These are phyloP conservation scores for Plutella xylostella DNA, from an alignment of 2,888 invertebrate species.

Conservation along the genomic window DNA sequence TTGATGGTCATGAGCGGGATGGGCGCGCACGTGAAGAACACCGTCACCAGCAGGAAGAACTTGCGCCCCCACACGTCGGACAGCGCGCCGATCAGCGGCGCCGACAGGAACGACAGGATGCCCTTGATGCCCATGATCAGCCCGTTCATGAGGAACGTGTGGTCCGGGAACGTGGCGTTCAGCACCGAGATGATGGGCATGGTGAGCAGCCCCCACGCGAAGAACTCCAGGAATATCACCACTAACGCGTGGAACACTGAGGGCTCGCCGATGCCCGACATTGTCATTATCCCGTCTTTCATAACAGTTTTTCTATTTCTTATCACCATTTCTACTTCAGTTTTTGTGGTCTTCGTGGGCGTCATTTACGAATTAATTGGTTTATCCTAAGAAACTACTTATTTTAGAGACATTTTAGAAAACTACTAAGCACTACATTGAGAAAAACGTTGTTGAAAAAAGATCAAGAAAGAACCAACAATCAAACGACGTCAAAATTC, in stretches of 20 bases:
- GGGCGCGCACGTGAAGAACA: conserved; percentile 98
- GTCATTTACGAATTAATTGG: conserved; percentile 66
- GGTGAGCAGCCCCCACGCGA: conserved; percentile 98
- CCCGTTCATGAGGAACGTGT: conserved; percentile 99
- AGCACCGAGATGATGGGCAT: conserved; percentile 96
- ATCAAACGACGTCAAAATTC: conserved; percentile 52
- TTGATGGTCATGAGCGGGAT: conserved; percentile 99
- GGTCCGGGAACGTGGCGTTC: conserved; percentile 97
- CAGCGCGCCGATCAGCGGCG: conserved; percentile 96
- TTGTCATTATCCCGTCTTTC: conserved; percentile 91
- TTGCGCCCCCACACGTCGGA: conserved; percentile 99
- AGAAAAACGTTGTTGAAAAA: conserved; percentile 29
- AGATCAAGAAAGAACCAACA: conserved; percentile 29
- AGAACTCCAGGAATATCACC: conserved; percentile 99
- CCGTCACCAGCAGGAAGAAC: conserved; percentile 96
- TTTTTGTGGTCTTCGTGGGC: conserved; percentile 84
- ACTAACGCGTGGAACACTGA: conserved; percentile 98
- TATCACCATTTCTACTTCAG: conserved; percentile 88
- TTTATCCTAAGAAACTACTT: conserved; percentile 50
- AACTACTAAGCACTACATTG: conserved; percentile 53
- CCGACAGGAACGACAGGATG: conserved; percentile 96
- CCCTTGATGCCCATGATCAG: conserved; percentile 99
- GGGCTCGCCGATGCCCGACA: conserved; percentile 91
- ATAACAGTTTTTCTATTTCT: conserved; percentile 87
- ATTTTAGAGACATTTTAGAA: conserved; percentile 56